Percentiles rank a stretch among this genome's conserved stretches.
Evolutionary conservation across 2,797 vertebrate species (phyloP).

Genomic region (Margarornis squamiger): DNA sequence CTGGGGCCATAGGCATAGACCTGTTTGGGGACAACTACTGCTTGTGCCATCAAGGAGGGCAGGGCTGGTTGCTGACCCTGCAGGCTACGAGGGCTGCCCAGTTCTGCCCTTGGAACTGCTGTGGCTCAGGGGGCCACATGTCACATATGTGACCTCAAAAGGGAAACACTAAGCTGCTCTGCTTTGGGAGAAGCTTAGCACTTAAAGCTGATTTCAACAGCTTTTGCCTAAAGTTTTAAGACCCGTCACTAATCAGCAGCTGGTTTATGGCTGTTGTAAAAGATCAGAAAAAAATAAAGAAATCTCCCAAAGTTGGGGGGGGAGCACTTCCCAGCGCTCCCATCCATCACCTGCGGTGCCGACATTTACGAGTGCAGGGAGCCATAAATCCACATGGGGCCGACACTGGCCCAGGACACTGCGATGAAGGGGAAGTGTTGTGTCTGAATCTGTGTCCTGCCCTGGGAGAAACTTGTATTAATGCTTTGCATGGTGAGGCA

Average conservation of each 20-base stretch:
- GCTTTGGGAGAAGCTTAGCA: constrained; percentile 25
- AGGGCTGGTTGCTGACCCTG: background rate
- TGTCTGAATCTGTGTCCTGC: constrained; percentile 22
- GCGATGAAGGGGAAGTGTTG: background rate
- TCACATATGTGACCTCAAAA: constrained; percentile 31
- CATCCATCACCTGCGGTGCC: background rate
- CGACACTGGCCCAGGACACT: accelerated
- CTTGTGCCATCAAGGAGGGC: background rate
- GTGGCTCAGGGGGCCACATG: accelerated
- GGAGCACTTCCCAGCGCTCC: background rate
- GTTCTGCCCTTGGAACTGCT: accelerated
- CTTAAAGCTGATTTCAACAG: constrained; percentile 64
- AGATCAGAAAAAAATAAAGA: constrained; percentile 48
- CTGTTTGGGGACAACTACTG: background rate
- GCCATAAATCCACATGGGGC: background rate
- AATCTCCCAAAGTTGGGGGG: background rate
- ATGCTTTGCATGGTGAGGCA: background rate
- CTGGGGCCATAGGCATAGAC: no score
- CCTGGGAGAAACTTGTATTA: constrained; percentile 5
- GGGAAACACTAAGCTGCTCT: background rate
- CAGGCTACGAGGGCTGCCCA: background rate
- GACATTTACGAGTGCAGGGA: constrained; percentile 1
- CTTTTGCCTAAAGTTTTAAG: constrained; percentile 67
- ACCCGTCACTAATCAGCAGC: constrained; percentile 59
- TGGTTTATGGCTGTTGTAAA: constrained; percentile 61